Percentiles rank a stretch among this genome's conserved stretches.
Conservation (phyloP, 2,113 vertebrate species). For the Heliornis fulica region DNA sequence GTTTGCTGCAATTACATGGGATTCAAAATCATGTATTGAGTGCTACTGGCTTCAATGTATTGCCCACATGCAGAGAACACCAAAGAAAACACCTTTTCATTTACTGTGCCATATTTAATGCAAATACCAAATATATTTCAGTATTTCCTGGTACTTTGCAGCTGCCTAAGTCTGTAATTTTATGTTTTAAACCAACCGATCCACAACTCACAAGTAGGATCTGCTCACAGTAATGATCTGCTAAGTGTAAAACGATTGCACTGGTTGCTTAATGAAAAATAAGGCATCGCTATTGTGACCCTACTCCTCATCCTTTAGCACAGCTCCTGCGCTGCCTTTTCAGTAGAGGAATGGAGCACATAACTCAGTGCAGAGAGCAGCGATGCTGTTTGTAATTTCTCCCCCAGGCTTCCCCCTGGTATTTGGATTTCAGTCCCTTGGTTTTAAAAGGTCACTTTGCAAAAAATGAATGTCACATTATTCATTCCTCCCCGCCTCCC, state of each 20-base stretch:
- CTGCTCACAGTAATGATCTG: slow-evolving; percentile 61
- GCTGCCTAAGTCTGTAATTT: slow-evolving; percentile 31
- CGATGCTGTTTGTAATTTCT: neutral
- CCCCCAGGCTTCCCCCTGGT: neutral
- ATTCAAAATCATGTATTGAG: neutral
- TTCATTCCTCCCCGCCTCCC: neutral
- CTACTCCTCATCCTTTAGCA: neutral
- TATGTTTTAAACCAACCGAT: slow-evolving; percentile 42
- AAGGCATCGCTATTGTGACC: neutral
- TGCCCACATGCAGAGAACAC: neutral
- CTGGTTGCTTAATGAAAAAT: neutral
- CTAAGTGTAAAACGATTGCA: slow-evolving; percentile 31
- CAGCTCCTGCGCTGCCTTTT: slow-evolving; percentile 11
- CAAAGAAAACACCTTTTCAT: neutral
- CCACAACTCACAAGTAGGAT: slow-evolving; percentile 46
- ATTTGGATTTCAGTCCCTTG: slow-evolving; percentile 29
- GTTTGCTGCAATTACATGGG: neutral
- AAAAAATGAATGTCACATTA: slow-evolving; percentile 13
- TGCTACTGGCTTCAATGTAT: neutral
- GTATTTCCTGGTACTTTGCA: slow-evolving; percentile 13
- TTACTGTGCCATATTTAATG: neutral
- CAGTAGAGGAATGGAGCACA: neutral
- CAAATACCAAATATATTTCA: slow-evolving; percentile 13
- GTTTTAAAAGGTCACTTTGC: slow-evolving; percentile 45
- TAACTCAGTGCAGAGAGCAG: neutral